phyloP scores from a whole-genome alignment of 2,797 vertebrate genomes.

The Salarias fasciatus region DNA sequence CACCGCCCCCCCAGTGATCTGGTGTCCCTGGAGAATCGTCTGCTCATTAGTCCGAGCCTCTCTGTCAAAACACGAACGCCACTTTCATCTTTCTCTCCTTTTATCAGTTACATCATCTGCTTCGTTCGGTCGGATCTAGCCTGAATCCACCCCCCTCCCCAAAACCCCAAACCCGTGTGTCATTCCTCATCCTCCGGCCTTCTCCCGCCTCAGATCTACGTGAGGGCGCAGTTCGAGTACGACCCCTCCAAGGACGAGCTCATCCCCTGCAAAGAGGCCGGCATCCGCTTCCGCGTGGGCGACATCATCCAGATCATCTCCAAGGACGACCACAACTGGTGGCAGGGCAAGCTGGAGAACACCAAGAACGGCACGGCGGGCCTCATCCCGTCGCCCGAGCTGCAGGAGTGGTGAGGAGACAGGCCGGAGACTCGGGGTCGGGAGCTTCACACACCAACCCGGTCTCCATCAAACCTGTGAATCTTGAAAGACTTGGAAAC shows the following conservation, averaged over 20 bases:
- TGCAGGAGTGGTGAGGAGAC: conserved; percentile 93
- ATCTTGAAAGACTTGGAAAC: too few species aligned
- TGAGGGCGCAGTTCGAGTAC: conserved; percentile 98
- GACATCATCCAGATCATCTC: conserved; percentile 99
- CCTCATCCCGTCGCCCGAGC: conserved; percentile 97
- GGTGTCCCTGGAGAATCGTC: background rate
- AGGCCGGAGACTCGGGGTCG: too few species aligned
- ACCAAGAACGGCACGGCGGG: conserved; percentile 97
- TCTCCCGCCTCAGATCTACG: conserved; percentile 88
- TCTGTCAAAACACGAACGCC: background rate
- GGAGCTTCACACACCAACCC: too few species aligned
- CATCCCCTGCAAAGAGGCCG: conserved; percentile 98
- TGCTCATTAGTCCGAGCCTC: conserved; percentile 6
- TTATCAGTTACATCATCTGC: background rate
- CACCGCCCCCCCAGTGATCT: too few species aligned
- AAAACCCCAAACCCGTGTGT: too few species aligned
- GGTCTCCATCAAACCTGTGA: too few species aligned
- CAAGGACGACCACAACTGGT: conserved; percentile 99
- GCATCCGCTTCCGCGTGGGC: conserved; percentile 94
- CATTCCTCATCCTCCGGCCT: too few species aligned
- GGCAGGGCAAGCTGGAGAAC: conserved; percentile 98
- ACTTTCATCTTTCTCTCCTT: background rate
- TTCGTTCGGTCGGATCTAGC: background rate
- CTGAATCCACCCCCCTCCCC: too few species aligned
- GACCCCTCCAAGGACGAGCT: conserved; percentile 97